Evolutionary conservation across 2,113 vertebrate species (phyloP).

Genomic region (Peromyscus maniculatus): DNA sequence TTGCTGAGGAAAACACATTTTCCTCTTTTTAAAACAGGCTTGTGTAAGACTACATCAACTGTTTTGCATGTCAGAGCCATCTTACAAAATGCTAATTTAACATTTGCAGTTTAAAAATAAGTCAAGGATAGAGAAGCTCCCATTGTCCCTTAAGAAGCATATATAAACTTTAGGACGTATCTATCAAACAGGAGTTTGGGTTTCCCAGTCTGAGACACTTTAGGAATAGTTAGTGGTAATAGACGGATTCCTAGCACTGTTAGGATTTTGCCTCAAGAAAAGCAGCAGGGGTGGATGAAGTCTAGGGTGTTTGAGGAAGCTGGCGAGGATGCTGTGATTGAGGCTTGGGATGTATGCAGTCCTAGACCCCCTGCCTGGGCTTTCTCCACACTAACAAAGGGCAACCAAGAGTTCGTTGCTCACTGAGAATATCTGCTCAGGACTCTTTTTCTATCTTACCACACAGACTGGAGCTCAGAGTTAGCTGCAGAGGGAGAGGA

Average conservation of each 20-base stretch:
- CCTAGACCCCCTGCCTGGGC: slow-evolving; percentile 44
- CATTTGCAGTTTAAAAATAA: slow-evolving; percentile 77
- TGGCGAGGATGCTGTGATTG: neutral
- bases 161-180: slow-evolving; percentile 67
- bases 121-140: slow-evolving; percentile 60
- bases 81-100: slow-evolving; percentile 76
- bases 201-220: slow-evolving; percentile 49
- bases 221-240: slow-evolving; percentile 65
- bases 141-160: slow-evolving; percentile 60
- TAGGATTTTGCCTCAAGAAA: slow-evolving; percentile 53
- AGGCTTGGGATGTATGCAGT: slow-evolving; percentile 39
- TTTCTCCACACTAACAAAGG: slow-evolving; percentile 52
- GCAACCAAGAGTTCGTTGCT: slow-evolving; percentile 29
- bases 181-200: slow-evolving; percentile 67
- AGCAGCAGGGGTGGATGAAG: slow-evolving; percentile 36
- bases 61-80: slow-evolving; percentile 62
- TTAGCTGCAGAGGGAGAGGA: neutral
- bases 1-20: slow-evolving; percentile 28
- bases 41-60: slow-evolving; percentile 47
- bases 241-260: slow-evolving; percentile 59
- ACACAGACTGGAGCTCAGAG: neutral
- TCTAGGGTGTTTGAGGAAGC: neutral
- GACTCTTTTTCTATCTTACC: neutral
- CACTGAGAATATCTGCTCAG: slow-evolving; percentile 35
- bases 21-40: slow-evolving; percentile 43